A percentile compares a stretch with the other conserved stretches of the same genome.
These are phyloP conservation scores for Cyrtorhinus lividipennis DNA, from an alignment of 1,140 invertebrate species.

Conservation along the genomic window DNA sequence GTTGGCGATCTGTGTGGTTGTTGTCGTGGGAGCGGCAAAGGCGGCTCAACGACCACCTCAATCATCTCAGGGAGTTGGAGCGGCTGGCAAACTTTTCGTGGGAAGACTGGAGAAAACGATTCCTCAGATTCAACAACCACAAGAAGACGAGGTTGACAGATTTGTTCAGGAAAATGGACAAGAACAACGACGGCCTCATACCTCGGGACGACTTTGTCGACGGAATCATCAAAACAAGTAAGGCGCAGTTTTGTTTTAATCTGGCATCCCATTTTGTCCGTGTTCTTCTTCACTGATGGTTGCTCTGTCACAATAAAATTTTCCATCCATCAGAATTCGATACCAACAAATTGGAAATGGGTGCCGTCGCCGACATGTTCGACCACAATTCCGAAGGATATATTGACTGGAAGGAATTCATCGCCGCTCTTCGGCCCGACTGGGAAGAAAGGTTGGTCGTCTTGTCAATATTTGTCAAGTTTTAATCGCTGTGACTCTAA, in stretches of 20 bases:
- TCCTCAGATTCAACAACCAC: conserved; percentile 98
- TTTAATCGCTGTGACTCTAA: no score
- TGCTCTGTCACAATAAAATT: not conserved
- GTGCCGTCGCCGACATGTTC: conserved; percentile 93
- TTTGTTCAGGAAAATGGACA: conserved; percentile 96
- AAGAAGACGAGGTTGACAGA: conserved; percentile 97
- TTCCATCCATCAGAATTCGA: conserved; percentile 69
- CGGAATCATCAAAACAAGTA: conserved; percentile 93
- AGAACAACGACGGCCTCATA: conserved; percentile 92
- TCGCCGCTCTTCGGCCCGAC: conserved; percentile 87
- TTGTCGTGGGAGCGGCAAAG: conserved; percentile 90
- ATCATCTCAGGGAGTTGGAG: conserved; percentile 81
- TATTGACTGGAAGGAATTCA: conserved; percentile 98
- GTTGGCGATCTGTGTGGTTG: conserved; percentile 94
- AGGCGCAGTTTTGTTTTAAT: no score
- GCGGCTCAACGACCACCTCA: conserved; percentile 78
- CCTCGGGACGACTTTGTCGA: conserved; percentile 95
- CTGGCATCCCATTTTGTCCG: not conserved
- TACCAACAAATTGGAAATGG: conserved; percentile 93
- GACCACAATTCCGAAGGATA: conserved; percentile 86
- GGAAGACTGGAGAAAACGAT: conserved; percentile 97
- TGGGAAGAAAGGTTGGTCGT: conserved; percentile 80
- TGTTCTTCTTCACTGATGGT: not conserved
- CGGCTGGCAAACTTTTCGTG: conserved; percentile 96
- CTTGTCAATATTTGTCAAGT: no score